These are phyloP conservation scores for Lordiphosa collinella DNA, from an alignment of 1,140 invertebrate species.

Conservation along the genomic window DNA sequence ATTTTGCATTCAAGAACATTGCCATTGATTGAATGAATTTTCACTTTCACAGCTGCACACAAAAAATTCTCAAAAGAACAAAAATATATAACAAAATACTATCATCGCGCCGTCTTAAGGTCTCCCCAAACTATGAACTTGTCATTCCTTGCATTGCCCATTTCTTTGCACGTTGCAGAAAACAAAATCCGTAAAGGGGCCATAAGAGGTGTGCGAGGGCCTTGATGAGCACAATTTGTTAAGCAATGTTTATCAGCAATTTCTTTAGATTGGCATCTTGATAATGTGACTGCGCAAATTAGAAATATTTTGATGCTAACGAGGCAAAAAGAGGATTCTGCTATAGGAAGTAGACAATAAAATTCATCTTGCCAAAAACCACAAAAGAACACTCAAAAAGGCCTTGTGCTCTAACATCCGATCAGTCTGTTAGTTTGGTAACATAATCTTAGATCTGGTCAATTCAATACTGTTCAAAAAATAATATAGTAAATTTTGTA, in stretches of 20 bases:
- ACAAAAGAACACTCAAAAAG: no score
- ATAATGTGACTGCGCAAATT: no score
- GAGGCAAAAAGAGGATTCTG: no score
- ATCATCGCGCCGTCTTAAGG: conserved; percentile 24
- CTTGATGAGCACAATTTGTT: conserved; percentile 8
- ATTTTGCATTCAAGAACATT: neutral
- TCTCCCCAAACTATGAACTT: conserved; percentile 47
- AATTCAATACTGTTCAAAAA: no score
- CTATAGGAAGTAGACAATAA: no score
- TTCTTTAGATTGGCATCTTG: no score
- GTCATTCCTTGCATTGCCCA: conserved; percentile 39
- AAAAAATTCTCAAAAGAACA: conserved; percentile 2
- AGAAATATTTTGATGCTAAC: no score
- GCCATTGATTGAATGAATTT: conserved; percentile 27
- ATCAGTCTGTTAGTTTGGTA: no score
- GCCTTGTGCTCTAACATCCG: no score
- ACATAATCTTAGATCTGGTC: no score
- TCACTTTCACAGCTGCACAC: conserved; percentile 43
- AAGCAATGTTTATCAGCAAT: conserved; percentile 9
- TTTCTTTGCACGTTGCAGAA: conserved; percentile 19
- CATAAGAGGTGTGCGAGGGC: neutral
- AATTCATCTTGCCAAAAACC: no score
- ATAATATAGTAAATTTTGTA: no score
- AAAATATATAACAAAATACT: conserved; percentile 17
- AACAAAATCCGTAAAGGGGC: conserved; percentile 18